Conservation (phyloP, 2,797 vertebrate genomes). For the Hephaestus fuliginosus region DNA sequence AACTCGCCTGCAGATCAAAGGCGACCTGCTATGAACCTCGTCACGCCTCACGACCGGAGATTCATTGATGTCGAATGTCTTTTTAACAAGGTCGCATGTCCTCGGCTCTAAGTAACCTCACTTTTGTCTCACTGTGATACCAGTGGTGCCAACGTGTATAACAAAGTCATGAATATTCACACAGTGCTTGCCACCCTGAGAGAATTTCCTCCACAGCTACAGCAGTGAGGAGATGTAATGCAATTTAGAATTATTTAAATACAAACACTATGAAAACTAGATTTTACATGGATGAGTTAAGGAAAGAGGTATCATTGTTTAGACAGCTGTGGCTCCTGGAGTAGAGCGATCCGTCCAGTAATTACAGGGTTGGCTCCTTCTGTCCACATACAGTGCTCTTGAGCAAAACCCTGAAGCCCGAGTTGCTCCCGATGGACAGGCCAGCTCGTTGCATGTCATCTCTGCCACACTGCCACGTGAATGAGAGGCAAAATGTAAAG, state of each 20-base stretch:
- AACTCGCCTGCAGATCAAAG: constrained; percentile 26
- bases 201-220: not conserved
- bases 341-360: no score
- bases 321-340: no score
- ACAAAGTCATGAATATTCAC: not conserved
- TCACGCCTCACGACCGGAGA: constrained; percentile 18
- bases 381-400: no score
- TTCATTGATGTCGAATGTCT: not conserved
- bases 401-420: no score
- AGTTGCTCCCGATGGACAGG: no score
- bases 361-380: no score
- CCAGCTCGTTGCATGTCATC: no score
- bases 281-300: not conserved
- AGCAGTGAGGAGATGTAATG: not conserved
- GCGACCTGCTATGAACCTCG: constrained; percentile 21
- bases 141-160: not conserved
- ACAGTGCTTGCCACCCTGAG: no score
- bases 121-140: not conserved
- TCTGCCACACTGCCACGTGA: no score
- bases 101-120: not conserved
- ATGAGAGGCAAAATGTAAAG: no score
- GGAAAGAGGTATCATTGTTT: no score
- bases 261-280: not conserved
- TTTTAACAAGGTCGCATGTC: constrained; percentile 11
- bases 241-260: no score